Evolutionary conservation across 2,113 vertebrate species (phyloP).

Genomic region (Anser brachyrhynchus): DNA sequence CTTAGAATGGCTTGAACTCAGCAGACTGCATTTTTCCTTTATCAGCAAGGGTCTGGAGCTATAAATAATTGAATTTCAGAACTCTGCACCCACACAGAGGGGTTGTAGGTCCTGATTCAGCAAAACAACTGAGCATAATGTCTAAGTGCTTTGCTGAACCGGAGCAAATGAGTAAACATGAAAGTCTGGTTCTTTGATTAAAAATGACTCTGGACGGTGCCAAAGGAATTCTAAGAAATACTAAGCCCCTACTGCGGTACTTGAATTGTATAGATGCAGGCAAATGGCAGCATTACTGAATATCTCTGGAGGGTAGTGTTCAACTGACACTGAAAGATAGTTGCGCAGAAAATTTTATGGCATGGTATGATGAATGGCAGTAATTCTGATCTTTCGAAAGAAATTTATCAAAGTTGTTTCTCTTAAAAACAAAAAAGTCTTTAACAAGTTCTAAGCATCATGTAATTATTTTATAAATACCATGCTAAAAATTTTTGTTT

Average conservation of each 20-base stretch:
- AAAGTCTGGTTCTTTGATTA: background rate
- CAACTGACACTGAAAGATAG: background rate
- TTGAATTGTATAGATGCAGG: background rate
- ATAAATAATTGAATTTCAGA: background rate
- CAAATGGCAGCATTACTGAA: background rate
- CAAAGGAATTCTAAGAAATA: background rate
- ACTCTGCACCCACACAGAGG: background rate
- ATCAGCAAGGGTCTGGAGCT: conserved; percentile 4
- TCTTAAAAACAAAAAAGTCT: background rate
- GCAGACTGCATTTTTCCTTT: background rate
- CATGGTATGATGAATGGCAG: background rate
- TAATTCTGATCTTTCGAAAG: conserved; percentile 1
- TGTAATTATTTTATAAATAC: conserved; percentile 45
- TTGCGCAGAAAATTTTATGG: background rate
- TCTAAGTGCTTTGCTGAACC: background rate
- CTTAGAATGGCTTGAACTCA: background rate
- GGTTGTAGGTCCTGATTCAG: background rate
- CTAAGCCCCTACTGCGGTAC: background rate
- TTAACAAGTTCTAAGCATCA: background rate
- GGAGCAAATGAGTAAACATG: background rate
- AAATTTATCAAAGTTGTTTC: background rate
- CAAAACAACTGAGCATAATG: background rate
- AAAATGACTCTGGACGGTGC: background rate
- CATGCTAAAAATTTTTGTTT: conserved; percentile 54
- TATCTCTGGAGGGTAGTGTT: background rate